phyloP scores from a whole-genome alignment of 2,113 vertebrate genomes.

The Oncorhynchus mykiss region DNA sequence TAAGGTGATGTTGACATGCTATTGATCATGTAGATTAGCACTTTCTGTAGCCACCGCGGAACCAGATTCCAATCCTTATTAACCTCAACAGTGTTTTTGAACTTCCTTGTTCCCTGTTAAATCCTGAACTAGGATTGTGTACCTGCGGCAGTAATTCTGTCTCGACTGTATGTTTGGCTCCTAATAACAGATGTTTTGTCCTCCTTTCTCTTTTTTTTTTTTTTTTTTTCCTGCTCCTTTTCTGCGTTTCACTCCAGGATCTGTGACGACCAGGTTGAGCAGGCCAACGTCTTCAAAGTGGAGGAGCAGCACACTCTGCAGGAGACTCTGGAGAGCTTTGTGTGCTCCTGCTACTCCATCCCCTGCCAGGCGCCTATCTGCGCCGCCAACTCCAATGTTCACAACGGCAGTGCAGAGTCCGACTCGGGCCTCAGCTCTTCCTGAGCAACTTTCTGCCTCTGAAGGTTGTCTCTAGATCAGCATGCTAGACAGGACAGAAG shows the following conservation, averaged over 20 bases:
- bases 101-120: too few relatives aligned
- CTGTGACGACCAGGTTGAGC: slow-evolving; percentile 86
- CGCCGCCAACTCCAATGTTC: slow-evolving; percentile 19
- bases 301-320: slow-evolving; percentile 88
- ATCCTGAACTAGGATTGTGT: too few relatives aligned
- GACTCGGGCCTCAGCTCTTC: slow-evolving; percentile 73
- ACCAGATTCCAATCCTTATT: too few relatives aligned
- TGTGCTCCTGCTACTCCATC: slow-evolving; percentile 80
- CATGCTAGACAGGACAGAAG: not conserved
- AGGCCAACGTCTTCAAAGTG: slow-evolving; percentile 91
- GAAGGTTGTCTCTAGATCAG: not conserved
- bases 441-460: slow-evolving; percentile 27
- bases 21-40: too few relatives aligned
- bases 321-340: slow-evolving; percentile 80
- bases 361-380: slow-evolving; percentile 63
- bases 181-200: not conserved
- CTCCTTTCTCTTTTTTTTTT: not conserved
- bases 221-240: not conserved
- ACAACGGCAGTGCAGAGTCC: slow-evolving; percentile 48
- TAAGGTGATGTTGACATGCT: too few relatives aligned
- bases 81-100: too few relatives aligned
- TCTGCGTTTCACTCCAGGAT: slow-evolving; percentile 72
- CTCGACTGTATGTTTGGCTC: too few relatives aligned
- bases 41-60: too few relatives aligned
- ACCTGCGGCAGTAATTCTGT: too few relatives aligned